phyloP scores from a whole-genome alignment of 2,888 invertebrate genomes.

The Agrenia bidenticulata region DNA sequence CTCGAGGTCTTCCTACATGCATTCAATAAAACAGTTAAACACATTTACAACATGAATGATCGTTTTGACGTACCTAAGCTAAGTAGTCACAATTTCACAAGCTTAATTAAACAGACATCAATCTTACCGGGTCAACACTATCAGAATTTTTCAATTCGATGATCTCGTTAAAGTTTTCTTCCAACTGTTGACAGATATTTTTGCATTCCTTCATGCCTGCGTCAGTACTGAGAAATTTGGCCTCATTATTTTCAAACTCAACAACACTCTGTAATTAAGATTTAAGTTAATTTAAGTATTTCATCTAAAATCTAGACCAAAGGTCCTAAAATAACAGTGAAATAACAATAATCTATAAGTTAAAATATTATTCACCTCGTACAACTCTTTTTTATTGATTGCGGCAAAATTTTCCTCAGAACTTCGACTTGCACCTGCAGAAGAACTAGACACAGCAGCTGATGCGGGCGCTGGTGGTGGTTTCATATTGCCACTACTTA shows the following conservation, averaged over 20 bases:
- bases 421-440: conserved; percentile 10
- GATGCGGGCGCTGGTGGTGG: background rate
- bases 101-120: background rate
- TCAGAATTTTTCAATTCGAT: conserved; percentile 19
- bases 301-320: too few species aligned
- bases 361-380: conserved; percentile 33
- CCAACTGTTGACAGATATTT: conserved; percentile 17
- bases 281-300: too few species aligned
- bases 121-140: background rate
- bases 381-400: conserved; percentile 42
- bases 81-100: too few species aligned
- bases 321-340: too few species aligned
- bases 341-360: too few species aligned
- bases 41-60: background rate
- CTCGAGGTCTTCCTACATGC: conserved; percentile 30
- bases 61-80: background rate
- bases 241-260: conserved; percentile 34
- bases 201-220: conserved; percentile 13
- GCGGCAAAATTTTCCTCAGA: conserved; percentile 21
- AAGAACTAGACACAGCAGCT: conserved; percentile 5
- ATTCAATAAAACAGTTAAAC: conserved; percentile 1
- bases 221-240: conserved; percentile 26
- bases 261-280: conserved; percentile 34
- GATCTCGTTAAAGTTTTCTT: conserved; percentile 29
- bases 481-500: conserved; percentile 14